Conservation (phyloP, 2,797 vertebrate genomes). For the Artibeus jamaicensis region DNA sequence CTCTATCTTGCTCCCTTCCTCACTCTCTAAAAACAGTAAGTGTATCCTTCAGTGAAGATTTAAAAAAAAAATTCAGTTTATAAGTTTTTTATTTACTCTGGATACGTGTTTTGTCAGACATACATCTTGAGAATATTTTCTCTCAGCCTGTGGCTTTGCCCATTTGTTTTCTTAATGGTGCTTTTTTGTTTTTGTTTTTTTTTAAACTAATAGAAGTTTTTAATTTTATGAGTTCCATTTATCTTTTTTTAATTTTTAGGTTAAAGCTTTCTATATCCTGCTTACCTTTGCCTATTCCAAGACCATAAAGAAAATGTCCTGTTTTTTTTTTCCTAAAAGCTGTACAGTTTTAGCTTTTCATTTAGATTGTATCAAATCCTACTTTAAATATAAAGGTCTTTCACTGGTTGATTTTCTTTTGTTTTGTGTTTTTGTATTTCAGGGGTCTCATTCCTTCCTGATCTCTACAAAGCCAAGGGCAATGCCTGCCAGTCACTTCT, state of each 20-base stretch:
- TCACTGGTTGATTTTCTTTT: not conserved
- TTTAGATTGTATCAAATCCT: slow-evolving; percentile 9
- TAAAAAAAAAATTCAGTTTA: not conserved
- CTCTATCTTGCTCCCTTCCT: not conserved
- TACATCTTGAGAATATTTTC: slow-evolving; percentile 6
- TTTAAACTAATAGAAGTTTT: not conserved
- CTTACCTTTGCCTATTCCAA: not conserved
- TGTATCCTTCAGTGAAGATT: too few species aligned
- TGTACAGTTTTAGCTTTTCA: not conserved
- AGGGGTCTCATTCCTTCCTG: not conserved
- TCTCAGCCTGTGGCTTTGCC: not conserved
- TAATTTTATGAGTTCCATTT: not conserved
- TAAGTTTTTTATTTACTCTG: not conserved
- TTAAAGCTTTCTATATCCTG: slow-evolving; percentile 7
- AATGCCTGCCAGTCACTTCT: not conserved
- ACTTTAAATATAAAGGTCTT: not conserved
- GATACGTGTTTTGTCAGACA: not conserved
- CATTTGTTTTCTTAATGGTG: not conserved
- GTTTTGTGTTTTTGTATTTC: slow-evolving; percentile 14
- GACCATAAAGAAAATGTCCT: not conserved
- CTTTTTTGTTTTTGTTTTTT: not conserved
- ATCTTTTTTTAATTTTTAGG: slow-evolving; percentile 4
- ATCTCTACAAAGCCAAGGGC: not conserved
- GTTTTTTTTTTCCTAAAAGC: not conserved
- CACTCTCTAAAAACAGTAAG: not conserved